Base-by-base conservation (phyloP, 2,797 vertebrate species). In the Chelonia mydas region DNA sequence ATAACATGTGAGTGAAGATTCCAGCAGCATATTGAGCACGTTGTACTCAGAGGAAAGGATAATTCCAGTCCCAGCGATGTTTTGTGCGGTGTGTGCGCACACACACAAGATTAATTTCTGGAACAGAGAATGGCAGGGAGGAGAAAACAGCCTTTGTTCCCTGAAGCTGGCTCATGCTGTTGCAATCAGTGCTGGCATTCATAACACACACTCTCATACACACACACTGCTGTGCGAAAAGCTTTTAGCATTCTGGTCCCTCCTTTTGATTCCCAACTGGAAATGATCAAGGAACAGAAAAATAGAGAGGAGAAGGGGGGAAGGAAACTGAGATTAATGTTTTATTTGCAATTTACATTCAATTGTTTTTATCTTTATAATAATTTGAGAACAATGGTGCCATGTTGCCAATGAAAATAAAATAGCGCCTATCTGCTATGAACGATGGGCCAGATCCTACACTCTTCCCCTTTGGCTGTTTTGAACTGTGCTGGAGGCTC, bases 171-270 rank as follows among this genome's bases (percentile, higher is more conserved):
- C 88, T 97, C 97, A 96, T 95, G 97, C 97, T 98, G 97, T 81
- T 96, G 93, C 94, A 97, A 97, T 97, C 96, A 97, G 91, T 5
- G 1, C 89, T 92, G 90, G 89, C 90, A 97, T 97, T 97, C 90
- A 89, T 90, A 96, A 90, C 83, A 72, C 50, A 74, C 65, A 41
- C 84, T 92, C 95, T 87, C 88, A 89, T 76, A 92, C 51, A 95
- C 72, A 95, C 57, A 93, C 81, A 88, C 92, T 90, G 91, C 90
- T 95, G 95, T 50, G 87, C 97, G 83, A 90, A 94, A 97, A 94
- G 86, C 92, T 94, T 91, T 97, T 90, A 97, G 86, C 87, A 91
- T 95, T 95, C 92, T 68, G 25, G 51, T 86, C 83, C 33, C 77
- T 87, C 89, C 88, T 93, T 94, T 79, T 87, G 86, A 91, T 86